Percentiles rank a stretch among this genome's conserved stretches.
phyloP scores from a whole-genome alignment of 35 echinoderm and acorn worm species.

The Apostichopus japonicus region DNA sequence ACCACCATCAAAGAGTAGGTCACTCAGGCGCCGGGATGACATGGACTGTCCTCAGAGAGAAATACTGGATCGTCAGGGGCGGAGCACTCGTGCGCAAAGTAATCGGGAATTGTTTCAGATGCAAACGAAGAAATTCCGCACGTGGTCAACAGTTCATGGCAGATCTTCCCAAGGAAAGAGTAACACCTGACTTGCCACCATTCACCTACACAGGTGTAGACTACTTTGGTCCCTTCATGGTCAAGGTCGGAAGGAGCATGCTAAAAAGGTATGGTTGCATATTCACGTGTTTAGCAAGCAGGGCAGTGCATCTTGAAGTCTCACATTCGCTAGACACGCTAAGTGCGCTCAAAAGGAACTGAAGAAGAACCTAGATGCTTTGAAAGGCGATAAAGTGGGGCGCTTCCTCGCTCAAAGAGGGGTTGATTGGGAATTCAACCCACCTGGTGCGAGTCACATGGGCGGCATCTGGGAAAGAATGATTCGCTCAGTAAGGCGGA shows the following conservation, averaged over 20 bases:
- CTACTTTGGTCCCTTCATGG: conserved; percentile 54
- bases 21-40: conserved; percentile 69
- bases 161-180: conserved; percentile 41
- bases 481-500: conserved; percentile 32
- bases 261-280: conserved; percentile 54
- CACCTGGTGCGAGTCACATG: conserved; percentile 49
- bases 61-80: conserved; percentile 63
- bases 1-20: conserved; percentile 30
- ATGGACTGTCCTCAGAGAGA: conserved; percentile 27
- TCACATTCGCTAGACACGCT: conserved; percentile 62
- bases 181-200: conserved; percentile 54
- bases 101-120: conserved; percentile 67
- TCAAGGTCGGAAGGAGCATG: conserved; percentile 56
- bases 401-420: not conserved
- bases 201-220: conserved; percentile 50
- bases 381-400: not conserved
- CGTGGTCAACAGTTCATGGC: conserved; percentile 60
- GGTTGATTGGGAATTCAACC: conserved; percentile 50
- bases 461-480: conserved; percentile 63
- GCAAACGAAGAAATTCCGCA: conserved; percentile 57
- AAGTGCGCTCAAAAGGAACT: conserved; percentile 14
- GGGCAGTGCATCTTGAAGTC: not conserved
- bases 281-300: not conserved
- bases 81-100: conserved; percentile 58
- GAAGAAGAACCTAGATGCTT: not conserved